phyloP scores from a whole-genome alignment of 1,140 invertebrate species.

The Macrobrachium nipponense region DNA sequence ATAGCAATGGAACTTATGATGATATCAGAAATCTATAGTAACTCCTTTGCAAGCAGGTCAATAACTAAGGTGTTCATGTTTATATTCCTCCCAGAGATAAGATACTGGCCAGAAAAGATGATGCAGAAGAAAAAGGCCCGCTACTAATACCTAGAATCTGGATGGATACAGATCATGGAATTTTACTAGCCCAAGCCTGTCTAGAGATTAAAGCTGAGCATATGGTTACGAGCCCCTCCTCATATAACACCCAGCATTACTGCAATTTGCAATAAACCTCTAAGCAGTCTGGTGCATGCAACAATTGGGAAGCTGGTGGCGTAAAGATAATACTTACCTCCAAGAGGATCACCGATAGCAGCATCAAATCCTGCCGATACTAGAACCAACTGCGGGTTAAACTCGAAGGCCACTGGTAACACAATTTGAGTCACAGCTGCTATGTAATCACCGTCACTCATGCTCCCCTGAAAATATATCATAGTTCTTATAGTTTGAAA shows the following conservation, averaged over 20 bases:
- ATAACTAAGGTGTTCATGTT: too few species aligned
- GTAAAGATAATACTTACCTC: slow-evolving; percentile 74
- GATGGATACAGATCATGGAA: too few species aligned
- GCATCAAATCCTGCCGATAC: slow-evolving; percentile 97
- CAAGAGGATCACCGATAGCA: slow-evolving; percentile 87
- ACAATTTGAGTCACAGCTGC: slow-evolving; percentile 89
- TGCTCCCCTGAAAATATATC: slow-evolving; percentile 74
- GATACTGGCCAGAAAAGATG: too few species aligned
- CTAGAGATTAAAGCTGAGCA: too few species aligned
- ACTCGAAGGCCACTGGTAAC: slow-evolving; percentile 90
- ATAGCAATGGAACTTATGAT: too few species aligned
- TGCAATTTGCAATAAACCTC: background rate
- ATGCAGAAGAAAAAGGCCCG: too few species aligned
- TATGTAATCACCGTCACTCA: slow-evolving; percentile 91
- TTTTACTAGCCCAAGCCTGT: too few species aligned
- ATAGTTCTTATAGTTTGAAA: background rate
- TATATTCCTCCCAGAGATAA: too few species aligned
- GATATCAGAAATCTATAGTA: too few species aligned
- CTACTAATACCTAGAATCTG: too few species aligned
- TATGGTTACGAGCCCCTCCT: too few species aligned
- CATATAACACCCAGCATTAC: background rate
- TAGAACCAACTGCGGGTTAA: slow-evolving; percentile 88
- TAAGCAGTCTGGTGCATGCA: background rate
- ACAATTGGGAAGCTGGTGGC: background rate
- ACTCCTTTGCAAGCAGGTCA: too few species aligned